phyloP scores from a whole-genome alignment of 23 tunicate genomes.

The Styela clava region DNA sequence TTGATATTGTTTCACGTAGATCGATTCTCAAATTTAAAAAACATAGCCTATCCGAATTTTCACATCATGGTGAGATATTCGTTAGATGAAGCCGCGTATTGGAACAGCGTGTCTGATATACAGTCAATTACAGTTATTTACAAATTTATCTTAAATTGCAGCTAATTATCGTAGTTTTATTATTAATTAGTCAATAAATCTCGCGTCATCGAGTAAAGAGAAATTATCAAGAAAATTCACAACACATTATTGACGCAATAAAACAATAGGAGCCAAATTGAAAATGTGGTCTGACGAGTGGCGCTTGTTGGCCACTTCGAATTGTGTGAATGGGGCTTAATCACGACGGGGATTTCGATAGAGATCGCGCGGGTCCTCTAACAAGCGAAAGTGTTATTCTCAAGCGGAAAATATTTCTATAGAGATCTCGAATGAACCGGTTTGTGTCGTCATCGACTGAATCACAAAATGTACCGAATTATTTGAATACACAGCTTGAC shows the following conservation, averaged over 20 bases:
- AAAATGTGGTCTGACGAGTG: too few species aligned
- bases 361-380: background rate
- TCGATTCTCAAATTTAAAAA: too few species aligned
- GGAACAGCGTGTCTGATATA: too few species aligned
- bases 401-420: background rate
- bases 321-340: background rate
- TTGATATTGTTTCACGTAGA: too few species aligned
- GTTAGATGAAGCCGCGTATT: too few species aligned
- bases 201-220: background rate
- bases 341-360: background rate
- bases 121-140: too few species aligned
- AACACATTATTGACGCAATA: background rate
- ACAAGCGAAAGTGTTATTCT: background rate
- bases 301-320: background rate
- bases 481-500: background rate
- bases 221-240: background rate
- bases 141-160: too few species aligned
- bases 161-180: too few species aligned
- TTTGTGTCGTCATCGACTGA: background rate
- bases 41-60: too few species aligned
- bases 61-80: too few species aligned
- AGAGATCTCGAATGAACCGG: background rate
- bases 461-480: background rate
- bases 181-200: too few species aligned
- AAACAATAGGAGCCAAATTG: background rate